A percentile compares a stretch with the other conserved stretches of the same genome.
Evolutionary conservation across 2,888 invertebrate genomes (phyloP).

Genomic region (Luperina nickerlii): DNA sequence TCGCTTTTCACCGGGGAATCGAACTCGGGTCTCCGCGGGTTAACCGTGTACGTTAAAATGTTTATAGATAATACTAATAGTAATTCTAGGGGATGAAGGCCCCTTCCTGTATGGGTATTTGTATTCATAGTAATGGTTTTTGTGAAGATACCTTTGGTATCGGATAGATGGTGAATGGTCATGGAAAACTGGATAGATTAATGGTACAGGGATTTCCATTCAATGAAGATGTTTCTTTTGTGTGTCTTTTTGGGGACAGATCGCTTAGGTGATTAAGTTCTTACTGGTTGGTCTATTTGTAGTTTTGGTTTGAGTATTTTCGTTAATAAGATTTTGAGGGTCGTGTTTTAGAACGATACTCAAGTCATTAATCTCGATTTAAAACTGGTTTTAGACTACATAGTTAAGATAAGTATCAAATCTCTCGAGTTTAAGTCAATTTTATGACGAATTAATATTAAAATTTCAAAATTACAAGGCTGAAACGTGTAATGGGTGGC

Average conservation of each 20-base stretch:
- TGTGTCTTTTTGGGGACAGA: conserved; percentile 65
- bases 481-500: background rate
- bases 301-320: conserved; percentile 50
- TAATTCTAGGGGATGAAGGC: conserved; percentile 82
- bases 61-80: conserved; percentile 90
- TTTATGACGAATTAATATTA: background rate
- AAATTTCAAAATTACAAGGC: background rate
- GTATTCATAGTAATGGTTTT: conserved; percentile 84
- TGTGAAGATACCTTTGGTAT: conserved; percentile 79
- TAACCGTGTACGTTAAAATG: conserved; percentile 89
- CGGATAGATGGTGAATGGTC: conserved; percentile 78
- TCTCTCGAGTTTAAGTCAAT: background rate
- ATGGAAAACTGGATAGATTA: conserved; percentile 74
- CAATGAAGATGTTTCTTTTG: conserved; percentile 67
- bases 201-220: conserved; percentile 70
- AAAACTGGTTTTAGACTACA: background rate
- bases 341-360: background rate
- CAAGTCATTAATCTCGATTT: background rate
- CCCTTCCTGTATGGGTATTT: conserved; percentile 83
- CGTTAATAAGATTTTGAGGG: conserved; percentile 17
- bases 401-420: background rate
- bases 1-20: conserved; percentile 84
- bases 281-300: conserved; percentile 43
- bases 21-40: conserved; percentile 88
- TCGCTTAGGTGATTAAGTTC: conserved; percentile 66